Conservation (phyloP, 2,797 vertebrate genomes). For the Chloroceryle amazona region DNA sequence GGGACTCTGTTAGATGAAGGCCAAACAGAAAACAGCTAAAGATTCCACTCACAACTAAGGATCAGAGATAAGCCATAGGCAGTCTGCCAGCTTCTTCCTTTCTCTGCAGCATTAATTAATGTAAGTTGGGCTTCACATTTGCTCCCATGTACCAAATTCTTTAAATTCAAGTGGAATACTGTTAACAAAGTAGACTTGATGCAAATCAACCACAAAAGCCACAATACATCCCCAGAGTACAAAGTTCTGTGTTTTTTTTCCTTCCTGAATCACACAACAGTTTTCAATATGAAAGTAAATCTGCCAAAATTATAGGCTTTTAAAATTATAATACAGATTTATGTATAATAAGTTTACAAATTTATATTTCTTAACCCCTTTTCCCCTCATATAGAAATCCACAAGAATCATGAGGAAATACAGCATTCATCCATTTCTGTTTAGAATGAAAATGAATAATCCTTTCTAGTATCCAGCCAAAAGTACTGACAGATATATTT, state of each 20-base stretch:
- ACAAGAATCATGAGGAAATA: not conserved
- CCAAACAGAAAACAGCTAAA: slow-evolving; percentile 26
- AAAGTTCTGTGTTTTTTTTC: not conserved
- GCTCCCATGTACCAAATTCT: slow-evolving; percentile 57
- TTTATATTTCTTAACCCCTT: not conserved
- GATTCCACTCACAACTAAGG: slow-evolving; percentile 27
- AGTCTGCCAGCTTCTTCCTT: slow-evolving; percentile 21
- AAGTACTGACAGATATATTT: slow-evolving; percentile 12
- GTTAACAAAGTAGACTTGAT: slow-evolving; percentile 51
- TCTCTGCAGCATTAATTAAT: slow-evolving; percentile 52
- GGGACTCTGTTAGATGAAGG: slow-evolving; percentile 1
- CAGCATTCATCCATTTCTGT: not conserved
- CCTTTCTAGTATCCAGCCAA: not conserved
- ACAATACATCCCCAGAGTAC: not conserved
- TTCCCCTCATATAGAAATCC: not conserved
- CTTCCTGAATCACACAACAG: not conserved
- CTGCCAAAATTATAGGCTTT: not conserved
- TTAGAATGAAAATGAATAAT: not conserved
- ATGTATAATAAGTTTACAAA: not conserved
- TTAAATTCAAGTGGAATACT: slow-evolving; percentile 46
- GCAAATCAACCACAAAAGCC: slow-evolving; percentile 40
- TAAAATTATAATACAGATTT: not conserved
- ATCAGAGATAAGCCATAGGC: slow-evolving; percentile 37
- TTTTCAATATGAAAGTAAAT: slow-evolving; percentile 4
- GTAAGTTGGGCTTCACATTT: not conserved